These are phyloP conservation scores for Cosmopolites sordidus DNA, from an alignment of 2,888 invertebrate genomes.

Conservation along the genomic window DNA sequence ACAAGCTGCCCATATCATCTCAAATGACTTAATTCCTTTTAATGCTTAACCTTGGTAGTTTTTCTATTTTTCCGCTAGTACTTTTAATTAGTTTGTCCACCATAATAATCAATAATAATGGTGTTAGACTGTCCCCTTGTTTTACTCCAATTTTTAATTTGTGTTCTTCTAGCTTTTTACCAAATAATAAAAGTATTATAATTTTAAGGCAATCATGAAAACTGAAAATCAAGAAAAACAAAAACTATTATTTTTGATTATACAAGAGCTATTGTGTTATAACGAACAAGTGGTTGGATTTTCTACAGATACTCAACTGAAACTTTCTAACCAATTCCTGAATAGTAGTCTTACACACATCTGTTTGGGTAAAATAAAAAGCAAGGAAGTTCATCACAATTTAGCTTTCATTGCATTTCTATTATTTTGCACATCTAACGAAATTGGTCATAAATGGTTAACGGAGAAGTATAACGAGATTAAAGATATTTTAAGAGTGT, in stretches of 20 bases:
- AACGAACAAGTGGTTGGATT: slow-evolving; percentile 30
- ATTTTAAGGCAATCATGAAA: slow-evolving; percentile 21
- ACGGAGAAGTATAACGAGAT: slow-evolving; percentile 32
- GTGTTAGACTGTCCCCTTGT: too few species aligned
- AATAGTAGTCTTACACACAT: slow-evolving; percentile 23
- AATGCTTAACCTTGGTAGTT: too few species aligned
- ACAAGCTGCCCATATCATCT: too few species aligned
- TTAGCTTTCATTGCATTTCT: slow-evolving; percentile 20
- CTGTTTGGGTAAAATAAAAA: slow-evolving; percentile 31
- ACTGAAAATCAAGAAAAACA: slow-evolving; percentile 15
- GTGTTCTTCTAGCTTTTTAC: too few species aligned
- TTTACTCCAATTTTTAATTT: too few species aligned
- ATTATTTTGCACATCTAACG: slow-evolving; percentile 19
- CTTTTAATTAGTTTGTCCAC: too few species aligned
- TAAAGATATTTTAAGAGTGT: slow-evolving; percentile 26
- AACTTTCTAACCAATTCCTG: slow-evolving; percentile 25
- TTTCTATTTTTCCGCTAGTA: too few species aligned
- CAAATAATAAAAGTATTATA: too few species aligned
- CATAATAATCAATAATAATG: too few species aligned
- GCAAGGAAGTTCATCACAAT: slow-evolving; percentile 13
- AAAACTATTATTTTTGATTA: slow-evolving; percentile 17
- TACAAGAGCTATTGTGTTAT: slow-evolving; percentile 28
- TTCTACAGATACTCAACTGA: slow-evolving; percentile 19
- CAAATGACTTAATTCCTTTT: too few species aligned
- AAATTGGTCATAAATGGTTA: slow-evolving; percentile 33